Percentiles rank a stretch among this genome's conserved stretches.
phyloP scores from a whole-genome alignment of 2,797 vertebrate genomes.

The Microctenopoma steveboyesi region DNA sequence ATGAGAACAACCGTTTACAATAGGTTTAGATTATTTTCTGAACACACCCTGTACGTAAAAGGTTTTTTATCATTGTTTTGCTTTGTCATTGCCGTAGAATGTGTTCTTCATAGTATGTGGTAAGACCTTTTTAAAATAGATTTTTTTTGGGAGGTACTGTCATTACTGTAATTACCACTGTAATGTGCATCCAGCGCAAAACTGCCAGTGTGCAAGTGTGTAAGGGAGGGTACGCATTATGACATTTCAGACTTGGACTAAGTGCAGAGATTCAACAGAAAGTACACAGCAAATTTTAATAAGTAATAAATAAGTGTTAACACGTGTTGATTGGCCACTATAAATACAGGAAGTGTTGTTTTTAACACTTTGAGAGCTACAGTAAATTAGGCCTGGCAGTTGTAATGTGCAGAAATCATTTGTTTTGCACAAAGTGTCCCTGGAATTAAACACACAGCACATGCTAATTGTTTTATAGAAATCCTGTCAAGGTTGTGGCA shows the following conservation, averaged over 20 bases:
- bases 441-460: conserved; percentile 33
- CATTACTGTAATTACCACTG: conserved; percentile 40
- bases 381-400: conserved; percentile 46
- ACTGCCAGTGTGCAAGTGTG: conserved; percentile 33
- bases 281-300: conserved; percentile 19
- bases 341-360: conserved; percentile 49
- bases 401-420: conserved; percentile 21
- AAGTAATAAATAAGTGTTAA: conserved; percentile 13
- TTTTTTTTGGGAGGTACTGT: conserved; percentile 40
- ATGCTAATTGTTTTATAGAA: conserved; percentile 36
- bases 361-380: conserved; percentile 37
- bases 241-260: conserved; percentile 43
- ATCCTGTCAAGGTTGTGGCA: conserved; percentile 9
- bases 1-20: conserved; percentile 54
- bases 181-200: conserved; percentile 43
- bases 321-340: conserved; percentile 49
- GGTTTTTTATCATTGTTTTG: conserved; percentile 18
- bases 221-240: conserved; percentile 11
- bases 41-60: conserved; percentile 38
- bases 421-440: conserved; percentile 24
- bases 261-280: conserved; percentile 21
- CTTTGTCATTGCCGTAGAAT: conserved; percentile 3
- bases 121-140: conserved; percentile 25
- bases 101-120: background rate
- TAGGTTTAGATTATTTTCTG: conserved; percentile 49